Conservation (phyloP, 2,113 vertebrate genomes). For the Pollachius pollachius region DNA sequence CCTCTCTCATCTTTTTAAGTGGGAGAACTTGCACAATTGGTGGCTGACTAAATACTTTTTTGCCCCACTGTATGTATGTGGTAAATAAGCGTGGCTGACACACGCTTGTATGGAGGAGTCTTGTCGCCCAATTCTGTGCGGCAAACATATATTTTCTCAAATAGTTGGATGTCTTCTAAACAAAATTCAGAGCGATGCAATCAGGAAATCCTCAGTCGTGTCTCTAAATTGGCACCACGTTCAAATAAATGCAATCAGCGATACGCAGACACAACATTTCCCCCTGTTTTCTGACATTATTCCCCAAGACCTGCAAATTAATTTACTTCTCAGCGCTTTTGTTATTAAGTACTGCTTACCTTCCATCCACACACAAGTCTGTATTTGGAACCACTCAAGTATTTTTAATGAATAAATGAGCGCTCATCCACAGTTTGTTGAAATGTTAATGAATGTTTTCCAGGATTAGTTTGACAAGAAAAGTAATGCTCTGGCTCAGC, state of each 20-base stretch:
- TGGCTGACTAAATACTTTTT: too few relatives aligned
- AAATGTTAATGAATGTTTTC: conserved; percentile 34
- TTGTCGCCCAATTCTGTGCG: too few relatives aligned
- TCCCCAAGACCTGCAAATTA: background rate
- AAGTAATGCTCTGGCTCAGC: conserved; percentile 11
- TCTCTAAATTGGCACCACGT: conserved; percentile 33
- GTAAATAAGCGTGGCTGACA: too few relatives aligned
- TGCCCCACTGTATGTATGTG: too few relatives aligned
- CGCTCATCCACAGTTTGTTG: conserved; percentile 14
- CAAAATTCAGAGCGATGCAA: conserved; percentile 20
- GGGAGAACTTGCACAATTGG: too few relatives aligned
- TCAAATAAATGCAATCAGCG: conserved; percentile 26
- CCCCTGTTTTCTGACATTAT: conserved; percentile 6
- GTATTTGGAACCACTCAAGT: background rate
- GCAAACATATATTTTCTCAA: too few relatives aligned
- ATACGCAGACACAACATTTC: conserved; percentile 36
- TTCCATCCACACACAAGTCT: conserved; percentile 14
- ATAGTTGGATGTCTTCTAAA: too few relatives aligned
- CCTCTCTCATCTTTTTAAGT: too few relatives aligned
- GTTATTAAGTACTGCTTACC: conserved; percentile 19
- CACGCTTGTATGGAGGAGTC: too few relatives aligned
- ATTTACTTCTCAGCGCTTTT: background rate
- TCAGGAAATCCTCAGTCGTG: conserved; percentile 41
- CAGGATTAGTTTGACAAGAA: conserved; percentile 13
- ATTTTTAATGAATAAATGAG: conserved; percentile 8